phyloP scores from a whole-genome alignment of 2,888 invertebrate species.

The Drosophila cognata region DNA sequence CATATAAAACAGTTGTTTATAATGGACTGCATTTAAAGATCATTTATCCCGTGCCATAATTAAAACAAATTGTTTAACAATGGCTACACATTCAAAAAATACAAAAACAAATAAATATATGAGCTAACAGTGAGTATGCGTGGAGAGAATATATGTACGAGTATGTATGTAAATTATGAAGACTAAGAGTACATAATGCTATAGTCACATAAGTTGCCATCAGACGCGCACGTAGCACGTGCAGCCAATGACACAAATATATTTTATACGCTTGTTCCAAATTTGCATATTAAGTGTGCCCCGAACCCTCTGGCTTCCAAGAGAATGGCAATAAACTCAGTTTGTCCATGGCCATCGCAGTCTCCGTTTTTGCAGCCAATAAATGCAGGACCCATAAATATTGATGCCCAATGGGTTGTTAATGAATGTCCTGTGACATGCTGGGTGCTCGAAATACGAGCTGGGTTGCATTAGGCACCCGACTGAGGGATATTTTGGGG shows the following conservation, averaged over 20 bases:
- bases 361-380: conserved; percentile 34
- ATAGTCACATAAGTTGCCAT: conserved; percentile 5
- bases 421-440: conserved; percentile 41
- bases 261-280: conserved; percentile 19
- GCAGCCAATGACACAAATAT: conserved; percentile 17
- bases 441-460: not conserved
- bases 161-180: conserved; percentile 12
- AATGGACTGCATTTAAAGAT: conserved; percentile 24
- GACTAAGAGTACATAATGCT: not conserved
- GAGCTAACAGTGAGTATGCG: not conserved
- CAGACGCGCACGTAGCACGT: conserved; percentile 14
- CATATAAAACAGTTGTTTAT: conserved; percentile 29
- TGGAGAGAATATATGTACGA: not conserved
- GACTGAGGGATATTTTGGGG: not conserved
- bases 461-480: conserved; percentile 1
- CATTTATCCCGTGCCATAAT: conserved; percentile 39
- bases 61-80: conserved; percentile 29
- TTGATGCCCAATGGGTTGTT: conserved; percentile 49
- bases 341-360: conserved; percentile 5
- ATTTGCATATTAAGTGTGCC: conserved; percentile 55
- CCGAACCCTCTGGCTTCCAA: conserved; percentile 34
- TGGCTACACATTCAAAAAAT: not conserved
- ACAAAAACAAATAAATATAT: conserved; percentile 8
- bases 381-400: conserved; percentile 55
- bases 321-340: conserved; percentile 33